Conservation (phyloP, 2,797 vertebrate species). For the Crypturellus tataupa region DNA sequence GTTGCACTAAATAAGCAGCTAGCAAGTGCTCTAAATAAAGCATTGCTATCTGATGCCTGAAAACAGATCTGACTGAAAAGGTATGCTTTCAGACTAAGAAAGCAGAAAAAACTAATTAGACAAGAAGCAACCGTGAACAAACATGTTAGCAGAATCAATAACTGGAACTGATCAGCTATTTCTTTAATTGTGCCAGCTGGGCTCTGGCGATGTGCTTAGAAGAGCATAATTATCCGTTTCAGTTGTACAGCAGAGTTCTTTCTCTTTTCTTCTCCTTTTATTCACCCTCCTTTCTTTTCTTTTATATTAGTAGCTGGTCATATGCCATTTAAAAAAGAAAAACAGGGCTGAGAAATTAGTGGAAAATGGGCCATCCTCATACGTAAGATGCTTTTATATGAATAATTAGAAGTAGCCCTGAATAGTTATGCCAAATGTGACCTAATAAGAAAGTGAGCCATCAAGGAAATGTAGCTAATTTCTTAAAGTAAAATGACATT, state of each 20-base stretch:
- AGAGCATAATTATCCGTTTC: conserved; percentile 80
- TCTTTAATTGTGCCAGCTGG: conserved; percentile 86
- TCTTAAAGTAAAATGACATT: conserved; percentile 73
- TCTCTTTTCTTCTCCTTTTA: conserved; percentile 53
- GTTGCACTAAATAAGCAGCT: conserved; percentile 55
- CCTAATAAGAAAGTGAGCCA: conserved; percentile 76
- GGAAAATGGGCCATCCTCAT: conserved; percentile 62
- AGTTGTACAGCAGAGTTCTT: conserved; percentile 67
- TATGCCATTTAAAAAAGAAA: conserved; percentile 76
- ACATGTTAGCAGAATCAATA: conserved; percentile 88
- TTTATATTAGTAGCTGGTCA: conserved; percentile 69
- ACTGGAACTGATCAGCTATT: conserved; percentile 88
- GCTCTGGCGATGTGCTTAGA: conserved; percentile 75
- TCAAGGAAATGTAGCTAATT: conserved; percentile 76
- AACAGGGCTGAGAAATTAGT: conserved; percentile 65
- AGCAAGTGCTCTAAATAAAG: conserved; percentile 68
- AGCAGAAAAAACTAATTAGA: conserved; percentile 85
- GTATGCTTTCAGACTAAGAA: conserved; percentile 83
- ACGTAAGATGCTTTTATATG: conserved; percentile 63
- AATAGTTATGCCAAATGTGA: conserved; percentile 65
- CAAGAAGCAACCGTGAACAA: conserved; percentile 87
- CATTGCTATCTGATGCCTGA: conserved; percentile 74
- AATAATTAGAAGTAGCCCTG: conserved; percentile 71
- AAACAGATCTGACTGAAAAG: conserved; percentile 81
- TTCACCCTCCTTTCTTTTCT: conserved; percentile 45